Conservation (phyloP, 1,140 invertebrate species). For the Trachymyrmex septentrionalis region DNA sequence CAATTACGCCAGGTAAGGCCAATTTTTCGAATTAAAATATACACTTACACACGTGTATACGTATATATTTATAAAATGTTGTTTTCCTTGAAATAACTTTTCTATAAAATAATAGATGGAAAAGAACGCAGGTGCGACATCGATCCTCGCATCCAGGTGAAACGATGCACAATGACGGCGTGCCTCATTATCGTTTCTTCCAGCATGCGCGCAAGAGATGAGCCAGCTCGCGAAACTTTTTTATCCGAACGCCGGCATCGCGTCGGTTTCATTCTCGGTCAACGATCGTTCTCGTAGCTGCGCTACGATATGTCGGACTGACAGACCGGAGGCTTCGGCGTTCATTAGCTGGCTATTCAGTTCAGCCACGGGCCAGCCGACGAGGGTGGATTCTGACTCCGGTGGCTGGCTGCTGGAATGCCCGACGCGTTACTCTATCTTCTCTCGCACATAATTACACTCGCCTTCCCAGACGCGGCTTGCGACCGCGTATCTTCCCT, state of each 20-base stretch:
- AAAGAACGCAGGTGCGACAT: conserved; percentile 6
- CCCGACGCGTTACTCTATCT: conserved; percentile 82
- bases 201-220: conserved; percentile 9
- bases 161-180: conserved; percentile 21
- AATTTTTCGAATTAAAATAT: neutral
- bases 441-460: conserved; percentile 83
- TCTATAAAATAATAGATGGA: neutral
- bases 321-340: conserved; percentile 81
- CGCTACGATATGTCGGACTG: conserved; percentile 69
- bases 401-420: conserved; percentile 83
- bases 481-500: conserved; percentile 20
- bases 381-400: conserved; percentile 84
- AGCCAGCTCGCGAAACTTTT: conserved; percentile 36
- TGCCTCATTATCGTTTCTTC: conserved; percentile 43
- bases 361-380: conserved; percentile 82
- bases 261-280: conserved; percentile 73
- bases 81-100: neutral
- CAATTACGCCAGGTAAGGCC: neutral
- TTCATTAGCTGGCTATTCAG: conserved; percentile 86
- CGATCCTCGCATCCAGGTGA: conserved; percentile 23
- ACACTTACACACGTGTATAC: no score
- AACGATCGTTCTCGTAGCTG: conserved; percentile 70
- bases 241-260: conserved; percentile 54
- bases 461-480: conserved; percentile 78
- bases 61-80: neutral